phyloP scores from a whole-genome alignment of 2,113 vertebrate genomes.

The Coracopsis vasa region DNA sequence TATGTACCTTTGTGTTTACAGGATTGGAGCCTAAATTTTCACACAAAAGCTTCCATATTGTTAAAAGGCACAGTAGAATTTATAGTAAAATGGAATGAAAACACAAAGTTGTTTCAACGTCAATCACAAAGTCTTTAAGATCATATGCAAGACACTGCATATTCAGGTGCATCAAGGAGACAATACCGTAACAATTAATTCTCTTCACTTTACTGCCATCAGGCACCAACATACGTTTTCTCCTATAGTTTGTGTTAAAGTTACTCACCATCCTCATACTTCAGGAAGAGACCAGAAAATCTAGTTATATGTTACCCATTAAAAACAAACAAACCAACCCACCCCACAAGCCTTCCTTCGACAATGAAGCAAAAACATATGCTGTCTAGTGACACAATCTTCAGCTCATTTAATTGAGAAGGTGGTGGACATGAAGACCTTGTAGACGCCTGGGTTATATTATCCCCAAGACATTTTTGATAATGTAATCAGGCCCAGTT shows the following conservation, averaged over 20 bases:
- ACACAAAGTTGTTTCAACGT: not conserved
- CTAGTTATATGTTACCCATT: not conserved
- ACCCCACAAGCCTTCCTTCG: not conserved
- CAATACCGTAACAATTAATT: not conserved
- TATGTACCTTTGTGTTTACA: not conserved
- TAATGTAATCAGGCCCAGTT: not conserved
- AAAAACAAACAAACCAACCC: not conserved
- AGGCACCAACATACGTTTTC: not conserved
- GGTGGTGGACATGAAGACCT: not conserved
- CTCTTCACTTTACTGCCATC: not conserved
- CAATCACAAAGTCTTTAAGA: not conserved
- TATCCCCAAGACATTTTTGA: not conserved
- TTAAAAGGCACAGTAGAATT: not conserved
- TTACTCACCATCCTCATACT: not conserved
- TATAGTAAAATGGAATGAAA: not conserved
- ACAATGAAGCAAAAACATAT: not conserved
- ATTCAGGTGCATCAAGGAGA: not conserved
- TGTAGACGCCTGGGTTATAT: not conserved
- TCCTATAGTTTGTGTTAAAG: not conserved
- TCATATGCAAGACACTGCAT: not conserved
- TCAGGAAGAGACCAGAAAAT: not conserved
- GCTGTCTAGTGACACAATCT: not conserved
- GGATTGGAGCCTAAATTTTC: not conserved
- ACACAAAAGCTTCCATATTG: not conserved
- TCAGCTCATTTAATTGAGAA: not conserved